Evolutionary conservation across 2,888 invertebrate species (phyloP), one percentile per base, ranked within the genome.

Genomic region (Abrostola tripartita): DNA sequence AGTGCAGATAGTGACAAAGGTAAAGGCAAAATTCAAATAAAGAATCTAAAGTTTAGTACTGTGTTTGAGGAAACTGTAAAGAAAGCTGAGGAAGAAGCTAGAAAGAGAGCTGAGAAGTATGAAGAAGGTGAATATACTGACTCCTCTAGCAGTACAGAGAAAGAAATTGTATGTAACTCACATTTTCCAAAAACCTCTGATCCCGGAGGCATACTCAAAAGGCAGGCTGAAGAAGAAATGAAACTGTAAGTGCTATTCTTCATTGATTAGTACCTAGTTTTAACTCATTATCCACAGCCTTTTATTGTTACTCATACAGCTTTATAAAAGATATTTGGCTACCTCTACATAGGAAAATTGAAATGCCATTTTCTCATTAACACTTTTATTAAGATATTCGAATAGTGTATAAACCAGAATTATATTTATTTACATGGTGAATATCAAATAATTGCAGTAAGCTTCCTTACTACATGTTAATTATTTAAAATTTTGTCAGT

Each of bases 31-130:
- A 97, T 97, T 77, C 93, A 95, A 78, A 97, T 96, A 68, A 96
- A 96, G 85, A 96, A 96, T 85, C 89, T 97, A 11, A 97, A 96
- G 81, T 96, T 96, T 67, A 96, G 96, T 85, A 90, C 95, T 24
- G 95, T 97, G 24, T 96, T 96, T 88, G 96, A 96, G 79, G 96
- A 96, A 72, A 95, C 96, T 7, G 95, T 96, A 0, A 96, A 96
- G 80, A 95, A 96, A 84, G 95, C 96, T 47, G 96, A 96, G 81
- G 95, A 95, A 74, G 95, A 96, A 79, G 95, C 96, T 24, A 95
- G 95, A 63, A 95, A 95, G 65, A 96, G 95, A 82, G 95, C 95
- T 12, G 95, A 95, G 56, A 95, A 95, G 71, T 95, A 95, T 90
- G 96, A 96, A 88, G 96, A 96, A 73, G 96, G 96, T 0, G 96